Base-by-base conservation (phyloP, 2,113 vertebrate species). In the Chaenogobius annularis region DNA sequence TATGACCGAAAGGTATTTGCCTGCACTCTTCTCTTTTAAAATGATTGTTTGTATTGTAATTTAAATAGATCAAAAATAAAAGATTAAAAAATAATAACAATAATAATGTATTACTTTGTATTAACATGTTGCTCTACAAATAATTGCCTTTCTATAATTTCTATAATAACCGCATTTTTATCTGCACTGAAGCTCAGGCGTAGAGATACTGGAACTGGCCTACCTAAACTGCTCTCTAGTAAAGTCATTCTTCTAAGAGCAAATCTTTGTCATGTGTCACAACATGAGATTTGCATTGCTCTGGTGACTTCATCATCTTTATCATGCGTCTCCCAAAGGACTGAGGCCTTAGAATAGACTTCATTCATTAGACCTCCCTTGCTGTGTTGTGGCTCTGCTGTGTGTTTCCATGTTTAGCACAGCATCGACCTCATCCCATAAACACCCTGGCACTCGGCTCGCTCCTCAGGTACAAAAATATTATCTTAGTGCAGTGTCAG, bases 381-480 rank as follows among this genome's bases (percentile, higher is more conserved):
- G 26, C 70, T 43, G 23, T 56, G 73, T 70, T 59, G 22, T 23
- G 40, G 22, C 17, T 52, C 44, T 69, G 3, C 12, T 75, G 14
- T 62, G n/a, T 68, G 48, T 73, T 14, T 46, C n/a, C 61, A 19
- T 59, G 72, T 40, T 31, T 7, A 9, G 37, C 8, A 40, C 37
- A 40, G 37, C 37, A 40, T 58, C 64, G 61, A 74, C 64, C 59
- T 15, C 67, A 0, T 31, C 37, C n/a, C 1, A 47, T 26, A 66
- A 7, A 54, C 67, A 80, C 78, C 75, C 79, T 62, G 40, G 68
- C 68, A 70, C 14, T 13, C 12, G n/a, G 35, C 84, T 78, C 70
- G 74, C 17, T 19, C 68, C 72, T 70, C 69, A 68, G 75, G 69
- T 87, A 78, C 14, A 85, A 85, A 80, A 88, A 88, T 86, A 82